Base-by-base conservation (phyloP, 2,888 invertebrate species). In the Steromphala cineraria region DNA sequence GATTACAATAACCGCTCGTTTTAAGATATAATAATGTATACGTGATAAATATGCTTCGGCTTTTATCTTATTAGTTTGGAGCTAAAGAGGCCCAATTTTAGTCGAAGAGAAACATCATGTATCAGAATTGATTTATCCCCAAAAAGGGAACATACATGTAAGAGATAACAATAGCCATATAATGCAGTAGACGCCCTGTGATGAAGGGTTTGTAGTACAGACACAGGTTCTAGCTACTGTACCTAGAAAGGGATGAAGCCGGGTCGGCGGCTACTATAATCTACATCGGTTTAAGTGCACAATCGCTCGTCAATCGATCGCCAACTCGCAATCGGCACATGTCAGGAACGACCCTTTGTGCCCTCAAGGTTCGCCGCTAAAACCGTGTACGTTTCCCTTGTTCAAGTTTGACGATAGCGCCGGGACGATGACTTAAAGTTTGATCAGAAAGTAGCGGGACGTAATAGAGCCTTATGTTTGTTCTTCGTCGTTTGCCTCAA, bases 391-490 rank as follows among this genome's bases (percentile, higher is more conserved):
- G 15, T 36, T 71, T 19, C 71, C 40, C 36, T 36, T 71, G 71
- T 71, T 71, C 71, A 71, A 71, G 71, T 71, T 71, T 40, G 71
- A 19, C 40, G 71, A 36, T 71, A 71, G 71, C 28, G 36, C 36
- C 36, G 71, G 71, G 28, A 36, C 71, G 31, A 31, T 36, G 71
- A 40, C 71, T 36, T 36, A 40, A 71, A 71, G 71, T 71, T 71
- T 71, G 71, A 71, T 71, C 71, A 71, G n/a, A 71, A 71, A 71
- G 19, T 36, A n/a, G 31, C n/a, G 71, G 28, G 19, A 71, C 17
- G 24, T 13, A 28, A 62, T 62, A 62, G 28, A 24, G 21, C 28
- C 62, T 62, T 62, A 28, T 62, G 62, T 62, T 62, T 62, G 62
- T 62, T 62, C 62, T 28, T 62, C 62, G 24, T 19, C 62, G 24